Evolutionary conservation across 2,888 invertebrate genomes (phyloP).

Genomic region (Pyralis farinalis): DNA sequence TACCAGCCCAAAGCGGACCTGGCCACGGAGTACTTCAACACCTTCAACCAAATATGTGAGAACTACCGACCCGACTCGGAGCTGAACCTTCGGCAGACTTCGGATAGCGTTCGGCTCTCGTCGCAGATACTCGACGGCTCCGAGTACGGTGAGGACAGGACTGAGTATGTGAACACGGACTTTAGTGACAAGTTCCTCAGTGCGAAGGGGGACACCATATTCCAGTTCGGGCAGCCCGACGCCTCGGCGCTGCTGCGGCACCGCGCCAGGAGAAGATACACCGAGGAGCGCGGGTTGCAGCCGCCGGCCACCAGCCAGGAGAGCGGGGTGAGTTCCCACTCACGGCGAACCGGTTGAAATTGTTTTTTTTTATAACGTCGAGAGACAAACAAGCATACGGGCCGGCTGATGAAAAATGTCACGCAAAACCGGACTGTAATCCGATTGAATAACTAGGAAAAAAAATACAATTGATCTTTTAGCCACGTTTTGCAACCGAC

Average conservation of each 20-base stretch:
- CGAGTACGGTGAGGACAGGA: constrained; percentile 32
- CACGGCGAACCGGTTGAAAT: no score
- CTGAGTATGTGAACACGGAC: constrained; percentile 37
- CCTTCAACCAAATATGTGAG: constrained; percentile 71
- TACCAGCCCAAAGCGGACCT: constrained; percentile 61
- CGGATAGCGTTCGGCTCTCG: constrained; percentile 57
- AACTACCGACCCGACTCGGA: constrained; percentile 60
- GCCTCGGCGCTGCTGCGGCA: constrained; percentile 77
- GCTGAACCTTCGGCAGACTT: constrained; percentile 58
- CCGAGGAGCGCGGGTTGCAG: constrained; percentile 68
- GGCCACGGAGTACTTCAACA: constrained; percentile 70
- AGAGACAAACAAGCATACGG: no score
- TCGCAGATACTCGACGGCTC: constrained; percentile 65
- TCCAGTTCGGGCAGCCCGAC: constrained; percentile 82
- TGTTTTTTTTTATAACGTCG: no score
- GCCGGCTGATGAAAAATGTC: no score
- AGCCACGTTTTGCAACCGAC: no score
- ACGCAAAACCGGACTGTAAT: no score
- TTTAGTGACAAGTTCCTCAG: constrained; percentile 60
- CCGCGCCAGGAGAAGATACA: constrained; percentile 62
- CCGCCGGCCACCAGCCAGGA: constrained; percentile 69
- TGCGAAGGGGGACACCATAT: constrained; percentile 62
- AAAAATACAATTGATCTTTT: no score
- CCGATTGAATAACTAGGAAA: no score
- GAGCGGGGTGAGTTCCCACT: constrained; percentile 70